Evolutionary conservation across 2,888 invertebrate genomes (phyloP).

Genomic region (Polyommatus iphigenia): DNA sequence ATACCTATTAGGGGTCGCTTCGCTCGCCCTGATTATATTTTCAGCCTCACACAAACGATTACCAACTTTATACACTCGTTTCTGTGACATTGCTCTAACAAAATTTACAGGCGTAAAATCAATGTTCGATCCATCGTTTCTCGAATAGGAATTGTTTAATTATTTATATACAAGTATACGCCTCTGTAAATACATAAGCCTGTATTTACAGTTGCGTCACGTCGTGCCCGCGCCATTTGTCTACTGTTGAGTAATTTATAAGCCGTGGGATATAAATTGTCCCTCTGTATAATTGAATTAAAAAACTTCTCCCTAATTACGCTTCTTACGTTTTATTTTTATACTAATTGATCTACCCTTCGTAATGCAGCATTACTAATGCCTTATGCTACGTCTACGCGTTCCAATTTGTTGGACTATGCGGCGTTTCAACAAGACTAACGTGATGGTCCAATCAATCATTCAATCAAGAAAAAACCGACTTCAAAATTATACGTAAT

Average conservation of each 20-base stretch:
- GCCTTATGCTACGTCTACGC: not conserved
- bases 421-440: not conserved
- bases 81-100: not conserved
- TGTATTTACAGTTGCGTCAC: not conserved
- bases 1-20: no score
- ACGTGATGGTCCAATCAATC: not conserved
- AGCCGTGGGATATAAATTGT: conserved; percentile 9
- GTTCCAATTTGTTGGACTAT: not conserved
- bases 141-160: not conserved
- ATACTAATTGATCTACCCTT: conserved; percentile 5
- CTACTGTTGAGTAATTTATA: not conserved
- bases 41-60: no score
- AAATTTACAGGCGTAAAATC: not conserved
- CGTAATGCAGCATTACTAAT: not conserved
- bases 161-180: not conserved
- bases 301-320: conserved; percentile 27
- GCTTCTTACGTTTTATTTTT: conserved; percentile 27
- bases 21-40: no score
- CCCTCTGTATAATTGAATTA: conserved; percentile 26
- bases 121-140: not conserved
- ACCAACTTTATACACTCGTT: no score
- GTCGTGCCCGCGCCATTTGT: not conserved
- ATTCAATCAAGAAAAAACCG: no score
- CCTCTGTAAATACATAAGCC: not conserved
- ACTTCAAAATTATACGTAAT: no score